Evolutionary conservation across 1,140 invertebrate genomes (phyloP), one percentile per base, ranked within the genome.

Genomic region (Littorina saxatilis): DNA sequence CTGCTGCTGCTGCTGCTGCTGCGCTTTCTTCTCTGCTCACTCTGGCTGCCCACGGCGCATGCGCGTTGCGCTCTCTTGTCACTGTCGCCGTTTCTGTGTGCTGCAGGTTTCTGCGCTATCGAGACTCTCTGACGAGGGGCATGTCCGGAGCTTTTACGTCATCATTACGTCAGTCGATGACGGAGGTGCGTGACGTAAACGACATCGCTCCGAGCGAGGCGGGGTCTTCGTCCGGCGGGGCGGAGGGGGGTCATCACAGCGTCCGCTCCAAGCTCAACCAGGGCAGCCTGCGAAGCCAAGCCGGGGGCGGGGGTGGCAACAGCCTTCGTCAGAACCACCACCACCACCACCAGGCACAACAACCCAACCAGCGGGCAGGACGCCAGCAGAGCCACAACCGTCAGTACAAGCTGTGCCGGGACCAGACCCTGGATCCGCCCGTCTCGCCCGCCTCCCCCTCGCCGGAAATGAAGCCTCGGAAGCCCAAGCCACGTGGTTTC

Each of bases 121-220:
- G 76, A 15, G 55, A 78, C 37, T 78, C 76, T 15, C 50, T 80
- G 37, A 73, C 68, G 29, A 27, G 79, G 23, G 70, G 70, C 47
- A 72, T 55, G 47, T 80, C 79, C 1, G 79, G 68, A 5, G 79
- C 66, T 17, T 73, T 58, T 20, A 73, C 79, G 23, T 80, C 79
- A 17, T 61, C 70, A 3, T 13, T 52, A 52, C 68, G 70, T 20
- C 79, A 80, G 5, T 80, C 79, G 37, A 52, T 80, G 68, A 80
- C 79, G 52, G 79, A 80, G 35, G 52, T 80, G 27, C 79, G 79
- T 40, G 68, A 80, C 52, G 79, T 50, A 23, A 73, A 80, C 47
- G 79, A 80, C 52, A 35, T 73, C 17, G 52, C 47, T 0, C 66
- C 68, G 20, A 80, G 68, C 79, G 79, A 80, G 68, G 79, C 43